These are phyloP conservation scores for Trididemnum miniatum DNA, from an alignment of 23 tunicate species.

Conservation along the genomic window DNA sequence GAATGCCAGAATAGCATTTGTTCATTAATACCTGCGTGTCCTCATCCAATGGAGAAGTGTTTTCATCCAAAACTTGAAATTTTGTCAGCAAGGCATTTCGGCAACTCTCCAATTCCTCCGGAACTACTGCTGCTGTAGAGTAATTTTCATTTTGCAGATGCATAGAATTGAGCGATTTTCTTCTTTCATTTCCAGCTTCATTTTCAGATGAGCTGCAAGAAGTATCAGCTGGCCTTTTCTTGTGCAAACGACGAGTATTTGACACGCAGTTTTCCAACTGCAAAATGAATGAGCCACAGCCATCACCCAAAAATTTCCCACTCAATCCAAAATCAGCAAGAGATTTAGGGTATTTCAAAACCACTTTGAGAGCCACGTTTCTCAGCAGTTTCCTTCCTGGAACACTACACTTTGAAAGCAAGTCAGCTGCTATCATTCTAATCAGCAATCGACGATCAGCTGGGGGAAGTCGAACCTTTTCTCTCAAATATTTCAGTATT, in stretches of 20 bases:
- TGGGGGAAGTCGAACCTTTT: background rate
- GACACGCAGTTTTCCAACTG: background rate
- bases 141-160: too few species aligned
- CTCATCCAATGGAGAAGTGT: background rate
- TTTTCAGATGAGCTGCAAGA: constrained; percentile 10
- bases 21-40: background rate
- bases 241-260: background rate
- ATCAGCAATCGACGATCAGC: background rate
- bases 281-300: constrained; percentile 5
- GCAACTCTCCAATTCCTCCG: constrained; percentile 10
- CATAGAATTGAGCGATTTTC: too few species aligned
- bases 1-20: background rate
- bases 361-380: background rate
- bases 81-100: background rate
- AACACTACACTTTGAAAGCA: background rate
- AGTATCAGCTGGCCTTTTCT: constrained; percentile 1
- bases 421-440: background rate
- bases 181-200: background rate
- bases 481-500: background rate
- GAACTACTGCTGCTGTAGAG: background rate
- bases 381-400: constrained; percentile 5
- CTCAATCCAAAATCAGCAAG: too few species aligned
- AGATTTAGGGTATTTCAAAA: background rate
- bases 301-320: too few species aligned
- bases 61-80: background rate